Conservation (phyloP, 2,797 vertebrate genomes). For the Gambusia yucatana region DNA sequence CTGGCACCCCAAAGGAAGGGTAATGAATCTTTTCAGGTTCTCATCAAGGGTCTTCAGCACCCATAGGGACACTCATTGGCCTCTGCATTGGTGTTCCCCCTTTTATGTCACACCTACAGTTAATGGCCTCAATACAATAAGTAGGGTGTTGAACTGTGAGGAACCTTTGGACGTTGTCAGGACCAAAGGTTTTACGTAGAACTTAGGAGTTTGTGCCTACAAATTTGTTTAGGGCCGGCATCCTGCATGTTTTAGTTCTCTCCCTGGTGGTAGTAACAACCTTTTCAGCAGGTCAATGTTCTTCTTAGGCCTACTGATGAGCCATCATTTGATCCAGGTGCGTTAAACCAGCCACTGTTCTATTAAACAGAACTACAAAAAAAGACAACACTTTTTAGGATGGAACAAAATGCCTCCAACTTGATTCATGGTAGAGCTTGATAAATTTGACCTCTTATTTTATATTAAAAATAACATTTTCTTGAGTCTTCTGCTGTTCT, state of each 20-base stretch:
- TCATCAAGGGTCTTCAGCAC: constrained; percentile 35
- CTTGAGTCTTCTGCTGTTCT: neutral
- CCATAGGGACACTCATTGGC: constrained; percentile 28
- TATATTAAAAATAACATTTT: neutral
- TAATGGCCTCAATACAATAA: constrained; percentile 20
- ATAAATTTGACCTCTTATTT: neutral
- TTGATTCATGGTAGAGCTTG: neutral
- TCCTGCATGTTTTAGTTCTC: no score
- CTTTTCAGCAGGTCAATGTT: no score
- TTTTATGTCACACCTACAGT: constrained; percentile 23
- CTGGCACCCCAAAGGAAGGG: constrained; percentile 21
- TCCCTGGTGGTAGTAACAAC: no score
- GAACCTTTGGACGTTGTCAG: constrained; percentile 36
- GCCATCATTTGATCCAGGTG: no score
- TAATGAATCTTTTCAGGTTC: constrained; percentile 25
- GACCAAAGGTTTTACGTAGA: neutral
- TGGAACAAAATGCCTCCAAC: neutral
- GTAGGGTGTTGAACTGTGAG: constrained; percentile 38
- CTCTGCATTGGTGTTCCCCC: constrained; percentile 31
- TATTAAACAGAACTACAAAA: neutral
- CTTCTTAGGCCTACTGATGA: no score
- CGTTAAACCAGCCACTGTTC: neutral
- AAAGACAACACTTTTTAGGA: neutral
- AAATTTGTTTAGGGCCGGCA: neutral
- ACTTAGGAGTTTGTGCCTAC: neutral